A percentile compares a stretch with the other conserved stretches of the same genome.
Conservation (phyloP, 2,113 vertebrate genomes). For the Pteropus alecto region DNA sequence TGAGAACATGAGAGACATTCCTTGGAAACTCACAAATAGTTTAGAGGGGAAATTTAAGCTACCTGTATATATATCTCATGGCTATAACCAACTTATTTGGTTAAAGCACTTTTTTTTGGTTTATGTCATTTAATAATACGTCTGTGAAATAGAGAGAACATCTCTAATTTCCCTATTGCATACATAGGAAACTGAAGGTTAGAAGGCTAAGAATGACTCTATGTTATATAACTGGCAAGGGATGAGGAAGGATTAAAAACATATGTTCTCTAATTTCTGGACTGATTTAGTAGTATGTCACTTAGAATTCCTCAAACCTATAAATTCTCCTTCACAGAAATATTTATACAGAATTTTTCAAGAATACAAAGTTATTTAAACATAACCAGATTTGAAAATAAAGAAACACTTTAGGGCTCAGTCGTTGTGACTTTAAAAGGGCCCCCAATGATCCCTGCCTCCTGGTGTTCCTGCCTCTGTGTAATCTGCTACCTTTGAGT, state of each 20-base stretch:
- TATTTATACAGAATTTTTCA: not conserved
- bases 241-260: not conserved
- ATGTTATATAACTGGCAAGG: not conserved
- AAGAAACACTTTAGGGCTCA: not conserved
- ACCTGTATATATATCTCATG: not conserved
- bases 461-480: not conserved
- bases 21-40: not conserved
- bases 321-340: not conserved
- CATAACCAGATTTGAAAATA: not conserved
- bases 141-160: not conserved
- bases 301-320: constrained; percentile 16
- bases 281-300: not conserved
- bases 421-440: not conserved
- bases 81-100: not conserved
- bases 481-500: not conserved
- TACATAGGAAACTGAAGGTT: not conserved
- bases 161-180: not conserved
- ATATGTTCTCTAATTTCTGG: not conserved
- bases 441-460: not conserved
- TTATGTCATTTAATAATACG: constrained; percentile 2
- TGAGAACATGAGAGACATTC: not conserved
- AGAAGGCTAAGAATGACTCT: not conserved
- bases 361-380: constrained; percentile 12
- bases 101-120: not conserved
- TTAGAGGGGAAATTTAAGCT: not conserved